These are phyloP conservation scores for Chlorodrepanis virens DNA, from an alignment of 2,113 vertebrate genomes.

Conservation along the genomic window DNA sequence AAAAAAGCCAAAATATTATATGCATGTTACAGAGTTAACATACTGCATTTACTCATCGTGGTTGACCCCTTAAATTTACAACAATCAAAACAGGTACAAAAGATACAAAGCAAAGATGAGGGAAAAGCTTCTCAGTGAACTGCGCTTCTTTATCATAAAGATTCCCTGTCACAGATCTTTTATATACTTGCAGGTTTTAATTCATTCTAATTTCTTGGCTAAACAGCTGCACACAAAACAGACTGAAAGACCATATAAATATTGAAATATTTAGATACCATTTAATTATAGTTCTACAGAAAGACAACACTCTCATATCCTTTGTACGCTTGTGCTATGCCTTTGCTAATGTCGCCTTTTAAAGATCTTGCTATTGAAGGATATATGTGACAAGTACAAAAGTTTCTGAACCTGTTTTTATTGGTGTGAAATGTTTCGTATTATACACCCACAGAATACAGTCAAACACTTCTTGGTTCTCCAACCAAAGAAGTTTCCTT, in stretches of 20 bases:
- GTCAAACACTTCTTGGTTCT: neutral
- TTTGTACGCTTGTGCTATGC: fast-evolving
- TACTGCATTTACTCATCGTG: neutral
- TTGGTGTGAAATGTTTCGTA: neutral
- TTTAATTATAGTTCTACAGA: neutral
- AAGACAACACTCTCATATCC: neutral
- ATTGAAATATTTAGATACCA: neutral
- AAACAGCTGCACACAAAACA: neutral
- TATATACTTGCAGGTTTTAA: neutral
- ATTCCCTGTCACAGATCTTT: neutral
- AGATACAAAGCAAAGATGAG: neutral
- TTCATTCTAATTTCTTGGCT: neutral
- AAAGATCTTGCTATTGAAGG: neutral
- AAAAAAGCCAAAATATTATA: constrained; percentile 65
- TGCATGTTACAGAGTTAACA: neutral
- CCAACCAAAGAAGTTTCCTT: neutral
- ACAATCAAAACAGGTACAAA: neutral
- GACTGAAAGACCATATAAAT: neutral
- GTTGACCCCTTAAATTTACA: neutral
- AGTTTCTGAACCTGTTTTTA: neutral
- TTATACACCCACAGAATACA: neutral
- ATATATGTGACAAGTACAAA: neutral
- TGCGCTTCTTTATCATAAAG: neutral
- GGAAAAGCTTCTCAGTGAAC: neutral
- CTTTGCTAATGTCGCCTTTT: neutral